Evolutionary conservation across 2,888 invertebrate species (phyloP), one percentile per base, ranked within the genome.

Genomic region (Anorthoa munda): DNA sequence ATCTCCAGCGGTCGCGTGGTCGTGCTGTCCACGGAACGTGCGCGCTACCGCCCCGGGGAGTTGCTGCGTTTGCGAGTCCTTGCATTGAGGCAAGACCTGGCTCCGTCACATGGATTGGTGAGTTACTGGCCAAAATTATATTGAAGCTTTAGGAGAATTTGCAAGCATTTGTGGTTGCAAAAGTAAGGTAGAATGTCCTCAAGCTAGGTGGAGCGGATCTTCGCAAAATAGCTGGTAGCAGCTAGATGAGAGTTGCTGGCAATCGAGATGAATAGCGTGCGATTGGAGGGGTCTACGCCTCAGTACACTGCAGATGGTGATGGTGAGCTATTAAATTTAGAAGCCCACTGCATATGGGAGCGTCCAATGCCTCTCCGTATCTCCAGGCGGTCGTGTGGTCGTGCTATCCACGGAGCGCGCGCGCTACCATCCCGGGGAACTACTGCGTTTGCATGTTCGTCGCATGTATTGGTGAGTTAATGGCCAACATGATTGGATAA

Each of bases 21-120:
- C 1, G 94, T 97, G 56, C 92, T 97, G 0, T 97, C 97, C 81
- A 97, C 97, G 0, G 97, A 97, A 81, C 96, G 97, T 18, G 95
- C 96, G 0, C 92, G 97, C 15, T 97, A 97, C 90, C 94, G 97
- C 21, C 97, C 97, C 0, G 97, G 97, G 0, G 97, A 97, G 72
- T 94, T 94, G 9, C 93, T 97, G 59, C 94, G 96, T 21, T 94
- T 97, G n/a, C 93, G 97, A 55, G 92, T 97, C 0, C 88, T 97
- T 9, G 96, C 95, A 5, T 89, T 97, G 17, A 96, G 96, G 68
- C 96, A 97, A 0, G 97, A 97, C 79, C 91, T 97, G 26, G 95
- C 96, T 0, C 97, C 97, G 0, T 93, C 96, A 56, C 94, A 95
- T 75, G 94, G 96, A 56, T 85, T 92, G 81, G 97, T 97, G 79